Evolutionary conservation across 1,140 invertebrate genomes (phyloP).

Genomic region (Aphaenogaster ashmeadi): DNA sequence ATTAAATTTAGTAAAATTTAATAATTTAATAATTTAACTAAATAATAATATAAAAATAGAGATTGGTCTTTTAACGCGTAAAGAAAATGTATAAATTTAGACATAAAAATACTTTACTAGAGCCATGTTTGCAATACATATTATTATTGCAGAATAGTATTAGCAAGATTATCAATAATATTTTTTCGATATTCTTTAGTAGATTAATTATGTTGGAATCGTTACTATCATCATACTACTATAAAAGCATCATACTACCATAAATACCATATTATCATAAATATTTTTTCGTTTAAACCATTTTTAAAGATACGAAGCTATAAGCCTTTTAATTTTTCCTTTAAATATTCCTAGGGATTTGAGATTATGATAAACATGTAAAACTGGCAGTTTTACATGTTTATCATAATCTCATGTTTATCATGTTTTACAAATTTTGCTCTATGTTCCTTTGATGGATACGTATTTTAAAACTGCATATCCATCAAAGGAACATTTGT

Average conservation of each 20-base stretch:
- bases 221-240: neutral
- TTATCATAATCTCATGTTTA: no score
- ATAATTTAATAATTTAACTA: neutral
- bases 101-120: neutral
- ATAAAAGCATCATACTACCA: neutral
- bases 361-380: no score
- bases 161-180: neutral
- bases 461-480: no score
- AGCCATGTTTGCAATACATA: neutral
- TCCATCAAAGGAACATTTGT: no score
- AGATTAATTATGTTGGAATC: neutral
- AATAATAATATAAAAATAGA: neutral
- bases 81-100: neutral
- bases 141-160: neutral
- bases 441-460: no score
- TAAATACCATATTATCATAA: neutral
- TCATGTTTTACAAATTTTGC: no score
- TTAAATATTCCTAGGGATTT: neutral
- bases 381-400: no score
- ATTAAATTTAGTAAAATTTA: constrained; percentile 2
- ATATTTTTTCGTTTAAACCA: neutral
- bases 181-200: neutral
- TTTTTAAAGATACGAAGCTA: neutral
- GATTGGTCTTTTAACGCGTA: neutral
- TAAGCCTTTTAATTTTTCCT: neutral